phyloP scores from a whole-genome alignment of 30 jellyfish, hydroid and myxozoan species.

The Aurelia coerulea region DNA sequence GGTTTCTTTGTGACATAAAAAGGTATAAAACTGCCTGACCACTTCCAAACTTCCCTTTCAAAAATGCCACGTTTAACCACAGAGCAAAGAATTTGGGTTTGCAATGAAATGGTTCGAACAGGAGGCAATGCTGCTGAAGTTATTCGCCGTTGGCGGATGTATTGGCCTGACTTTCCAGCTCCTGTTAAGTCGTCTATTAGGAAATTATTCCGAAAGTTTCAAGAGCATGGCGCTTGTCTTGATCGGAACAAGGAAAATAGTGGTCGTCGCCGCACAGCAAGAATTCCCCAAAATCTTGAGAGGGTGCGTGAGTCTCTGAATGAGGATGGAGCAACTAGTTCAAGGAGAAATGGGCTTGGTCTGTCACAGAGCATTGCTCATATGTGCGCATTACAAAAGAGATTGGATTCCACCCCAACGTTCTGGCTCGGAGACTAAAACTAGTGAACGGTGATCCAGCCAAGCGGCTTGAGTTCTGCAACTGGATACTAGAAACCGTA shows the following conservation, averaged over 20 bases:
- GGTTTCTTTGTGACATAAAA: too few species aligned
- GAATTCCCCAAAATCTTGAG: background rate
- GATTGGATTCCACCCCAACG: constrained; percentile 1
- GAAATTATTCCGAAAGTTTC: background rate
- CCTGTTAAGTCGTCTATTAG: background rate
- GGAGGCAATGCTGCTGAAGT: constrained; percentile 3
- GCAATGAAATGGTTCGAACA: background rate
- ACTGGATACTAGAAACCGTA: background rate
- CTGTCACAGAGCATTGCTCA: background rate
- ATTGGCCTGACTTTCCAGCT: constrained; percentile 18
- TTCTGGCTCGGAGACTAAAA: background rate
- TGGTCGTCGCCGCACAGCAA: background rate
- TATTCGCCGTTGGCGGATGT: background rate
- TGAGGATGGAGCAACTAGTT: background rate
- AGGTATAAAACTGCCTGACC: too few species aligned
- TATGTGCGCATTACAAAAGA: background rate
- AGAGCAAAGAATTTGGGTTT: background rate
- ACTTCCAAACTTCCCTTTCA: background rate
- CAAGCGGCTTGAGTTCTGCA: background rate
- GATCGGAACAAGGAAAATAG: background rate
- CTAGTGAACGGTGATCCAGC: background rate
- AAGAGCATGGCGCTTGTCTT: too few species aligned
- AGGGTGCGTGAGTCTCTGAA: background rate
- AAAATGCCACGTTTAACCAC: background rate
- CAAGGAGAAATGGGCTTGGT: background rate